Evolutionary conservation across 2,797 vertebrate species (phyloP).

Genomic region (Petrocephalus schoutedeni): DNA sequence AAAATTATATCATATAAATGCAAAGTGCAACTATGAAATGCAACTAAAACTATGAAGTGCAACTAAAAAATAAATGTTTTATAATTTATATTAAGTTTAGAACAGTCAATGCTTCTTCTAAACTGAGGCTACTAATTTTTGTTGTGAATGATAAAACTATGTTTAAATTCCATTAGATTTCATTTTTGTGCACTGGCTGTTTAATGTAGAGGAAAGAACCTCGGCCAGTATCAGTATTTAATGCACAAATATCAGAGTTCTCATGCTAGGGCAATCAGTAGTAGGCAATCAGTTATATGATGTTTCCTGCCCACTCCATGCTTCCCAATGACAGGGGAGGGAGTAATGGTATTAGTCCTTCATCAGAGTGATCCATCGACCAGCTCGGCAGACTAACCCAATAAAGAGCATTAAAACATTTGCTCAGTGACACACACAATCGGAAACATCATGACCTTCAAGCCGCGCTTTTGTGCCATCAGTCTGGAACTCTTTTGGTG

Average conservation of each 20-base stretch:
- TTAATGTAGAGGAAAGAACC: background rate
- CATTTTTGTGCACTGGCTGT: background rate
- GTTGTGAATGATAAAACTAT: too few relatives aligned
- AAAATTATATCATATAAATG: background rate
- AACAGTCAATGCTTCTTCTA: background rate
- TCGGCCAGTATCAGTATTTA: background rate
- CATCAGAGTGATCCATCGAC: background rate
- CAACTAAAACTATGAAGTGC: too few relatives aligned
- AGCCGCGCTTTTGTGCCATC: background rate
- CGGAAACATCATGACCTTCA: background rate
- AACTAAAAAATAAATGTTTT: background rate
- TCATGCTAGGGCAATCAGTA: background rate
- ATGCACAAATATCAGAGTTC: background rate
- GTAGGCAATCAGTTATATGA: background rate
- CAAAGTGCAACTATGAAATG: background rate
- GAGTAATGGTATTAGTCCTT: background rate
- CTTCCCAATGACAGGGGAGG: background rate
- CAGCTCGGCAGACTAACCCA: background rate
- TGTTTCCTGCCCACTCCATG: background rate
- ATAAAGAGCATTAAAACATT: conserved; percentile 13
- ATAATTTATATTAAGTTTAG: background rate
- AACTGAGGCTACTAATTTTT: background rate
- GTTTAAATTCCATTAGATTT: background rate
- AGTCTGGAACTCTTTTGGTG: background rate
- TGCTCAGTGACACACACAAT: conserved; percentile 14